Conservation (phyloP, 1,140 invertebrate genomes). For the Apis cerana region DNA sequence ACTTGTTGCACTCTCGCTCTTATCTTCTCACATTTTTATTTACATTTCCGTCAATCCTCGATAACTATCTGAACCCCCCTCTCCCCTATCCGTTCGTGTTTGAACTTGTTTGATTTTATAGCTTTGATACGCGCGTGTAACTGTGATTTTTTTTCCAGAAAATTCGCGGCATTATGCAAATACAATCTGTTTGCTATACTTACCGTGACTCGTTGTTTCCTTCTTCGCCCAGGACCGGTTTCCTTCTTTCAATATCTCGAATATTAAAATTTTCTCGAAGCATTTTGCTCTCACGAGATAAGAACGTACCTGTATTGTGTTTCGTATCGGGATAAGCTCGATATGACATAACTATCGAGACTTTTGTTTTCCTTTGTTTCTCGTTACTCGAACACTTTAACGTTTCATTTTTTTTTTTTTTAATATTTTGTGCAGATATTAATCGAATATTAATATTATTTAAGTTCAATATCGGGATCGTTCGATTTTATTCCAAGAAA, state of each 20-base stretch:
- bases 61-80: neutral
- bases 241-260: neutral
- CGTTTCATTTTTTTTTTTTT: neutral
- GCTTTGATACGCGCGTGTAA: conserved; percentile 1
- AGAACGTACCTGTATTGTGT: neutral
- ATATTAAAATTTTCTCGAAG: conserved; percentile 2
- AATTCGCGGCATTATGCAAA: conserved; percentile 43
- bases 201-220: conserved; percentile 30
- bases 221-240: conserved; percentile 2
- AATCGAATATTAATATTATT: neutral
- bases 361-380: neutral
- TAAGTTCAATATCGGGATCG: no score
- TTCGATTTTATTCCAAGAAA: no score
- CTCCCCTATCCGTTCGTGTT: neutral
- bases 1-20: conserved; percentile 30
- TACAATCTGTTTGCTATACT: conserved; percentile 30
- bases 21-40: conserved; percentile 1
- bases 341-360: neutral
- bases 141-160: neutral
- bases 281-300: neutral
- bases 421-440: neutral
- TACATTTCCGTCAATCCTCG: neutral
- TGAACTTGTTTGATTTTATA: neutral
- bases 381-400: neutral
- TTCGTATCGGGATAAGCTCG: neutral